Base-by-base conservation (phyloP, 2,797 vertebrate species). In the Cetoscarus ocellatus region DNA sequence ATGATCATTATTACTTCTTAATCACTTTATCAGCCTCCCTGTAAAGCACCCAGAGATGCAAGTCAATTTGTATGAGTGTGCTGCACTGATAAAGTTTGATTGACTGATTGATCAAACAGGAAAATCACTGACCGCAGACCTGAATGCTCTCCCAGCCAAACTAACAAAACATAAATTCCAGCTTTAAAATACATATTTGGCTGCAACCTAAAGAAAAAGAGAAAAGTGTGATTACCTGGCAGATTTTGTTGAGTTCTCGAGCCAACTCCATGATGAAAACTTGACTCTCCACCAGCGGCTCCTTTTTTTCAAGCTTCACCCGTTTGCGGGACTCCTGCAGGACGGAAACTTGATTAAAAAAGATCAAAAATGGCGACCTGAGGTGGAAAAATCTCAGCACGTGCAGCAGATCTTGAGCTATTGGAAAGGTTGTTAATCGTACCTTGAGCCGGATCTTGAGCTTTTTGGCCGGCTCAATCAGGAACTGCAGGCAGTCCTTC, bases 401-500 rank as follows among this genome's bases (percentile, higher is more conserved):
- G 7, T 6, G n/a, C 42, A 49, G 43, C 57, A 58, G 13, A 53
- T 2, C 8, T 1, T 50, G 52, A 6, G 43, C 12, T 6, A 45
- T 34, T 27, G 11, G 11, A 35, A n/a, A 49, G 35, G 6, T 86
- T 51, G 27, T 51, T 54, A 5, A 54, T 10, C 8, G 5, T 54
- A 94, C 94, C 93, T 95, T 94, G 14, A 95, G 90, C 42, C 92
- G 89, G 78, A 91, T 91, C 77, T 95, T 95, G 60, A 95, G 90
- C 84, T 93, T 95, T 67, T 95, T 95, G 63, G 94, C 93, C 0
- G 94, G 94, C 69, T 95, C 93, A 10, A 93, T 86, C 6, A 95
- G 89, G 68, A 95, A 95, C 91, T 94, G 94, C 77, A 95, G 90
- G 84, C 94, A 95, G 73, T 94, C 94, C 77, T 94, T 95, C 86